Evolutionary conservation across 92 coral and sea anemone genomes (phyloP).

Genomic region (Epizoanthus stellaris): DNA sequence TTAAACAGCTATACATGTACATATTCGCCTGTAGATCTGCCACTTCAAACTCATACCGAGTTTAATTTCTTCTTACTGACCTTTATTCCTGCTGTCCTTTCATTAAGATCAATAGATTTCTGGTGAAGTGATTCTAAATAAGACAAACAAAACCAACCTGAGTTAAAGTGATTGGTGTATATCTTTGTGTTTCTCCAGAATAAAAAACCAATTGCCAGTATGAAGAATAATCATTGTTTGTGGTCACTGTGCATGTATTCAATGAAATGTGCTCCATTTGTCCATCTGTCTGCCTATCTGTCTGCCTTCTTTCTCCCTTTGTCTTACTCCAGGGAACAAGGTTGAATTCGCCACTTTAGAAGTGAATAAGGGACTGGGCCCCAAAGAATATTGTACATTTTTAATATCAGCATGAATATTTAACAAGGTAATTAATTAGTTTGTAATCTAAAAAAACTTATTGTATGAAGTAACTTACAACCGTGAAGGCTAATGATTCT

Average conservation of each 20-base stretch:
- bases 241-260: too few species aligned
- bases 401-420: too few species aligned
- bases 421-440: too few species aligned
- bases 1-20: too few species aligned
- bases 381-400: too few species aligned
- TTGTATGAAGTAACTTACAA: too few species aligned
- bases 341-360: too few species aligned
- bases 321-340: neutral
- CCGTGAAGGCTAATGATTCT: too few species aligned
- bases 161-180: neutral
- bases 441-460: too few species aligned
- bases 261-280: neutral
- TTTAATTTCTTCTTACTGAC: slow-evolving; percentile 20
- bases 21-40: neutral
- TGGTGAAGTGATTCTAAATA: slow-evolving; percentile 71
- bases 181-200: neutral
- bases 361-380: too few species aligned
- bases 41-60: too few species aligned
- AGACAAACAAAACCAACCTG: neutral
- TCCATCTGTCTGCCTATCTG: neutral
- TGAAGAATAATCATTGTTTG: neutral
- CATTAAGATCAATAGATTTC: slow-evolving; percentile 71
- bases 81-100: slow-evolving; percentile 73
- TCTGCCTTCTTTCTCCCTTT: neutral
- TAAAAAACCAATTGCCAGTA: neutral